These are phyloP conservation scores for Nycteola revayana DNA, from an alignment of 2,888 invertebrate species.

Conservation along the genomic window DNA sequence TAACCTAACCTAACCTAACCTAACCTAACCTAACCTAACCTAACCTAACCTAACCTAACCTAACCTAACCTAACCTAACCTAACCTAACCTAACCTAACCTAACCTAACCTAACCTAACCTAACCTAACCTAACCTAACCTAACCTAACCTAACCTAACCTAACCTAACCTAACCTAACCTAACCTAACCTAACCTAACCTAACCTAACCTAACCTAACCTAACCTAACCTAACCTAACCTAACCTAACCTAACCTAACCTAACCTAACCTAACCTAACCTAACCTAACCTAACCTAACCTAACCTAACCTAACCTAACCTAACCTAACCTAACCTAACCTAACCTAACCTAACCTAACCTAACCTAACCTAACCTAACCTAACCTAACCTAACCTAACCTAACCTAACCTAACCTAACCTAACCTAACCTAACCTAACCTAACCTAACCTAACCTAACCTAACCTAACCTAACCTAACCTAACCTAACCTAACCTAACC, in stretches of 20 bases:
- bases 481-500: too few relatives aligned
- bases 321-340: too few relatives aligned
- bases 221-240: slow-evolving; percentile 7
- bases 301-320: slow-evolving; percentile 7
- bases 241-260: slow-evolving; percentile 9
- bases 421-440: too few relatives aligned
- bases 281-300: slow-evolving; percentile 7
- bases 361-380: too few relatives aligned
- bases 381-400: too few relatives aligned
- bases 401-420: too few relatives aligned
- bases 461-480: too few relatives aligned
- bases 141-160: slow-evolving; percentile 8
- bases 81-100: slow-evolving; percentile 2
- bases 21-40: slow-evolving; percentile 4
- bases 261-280: slow-evolving; percentile 9
- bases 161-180: slow-evolving; percentile 12
- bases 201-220: slow-evolving; percentile 8
- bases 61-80: slow-evolving; percentile 3
- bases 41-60: slow-evolving; percentile 3
- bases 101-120: slow-evolving; percentile 4
- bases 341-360: too few relatives aligned
- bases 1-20: slow-evolving; percentile 4
- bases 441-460: too few relatives aligned
- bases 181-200: slow-evolving; percentile 10
- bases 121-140: slow-evolving; percentile 4